phyloP scores from a whole-genome alignment of 1,140 invertebrate species.

The Dinoponera quadriceps region DNA sequence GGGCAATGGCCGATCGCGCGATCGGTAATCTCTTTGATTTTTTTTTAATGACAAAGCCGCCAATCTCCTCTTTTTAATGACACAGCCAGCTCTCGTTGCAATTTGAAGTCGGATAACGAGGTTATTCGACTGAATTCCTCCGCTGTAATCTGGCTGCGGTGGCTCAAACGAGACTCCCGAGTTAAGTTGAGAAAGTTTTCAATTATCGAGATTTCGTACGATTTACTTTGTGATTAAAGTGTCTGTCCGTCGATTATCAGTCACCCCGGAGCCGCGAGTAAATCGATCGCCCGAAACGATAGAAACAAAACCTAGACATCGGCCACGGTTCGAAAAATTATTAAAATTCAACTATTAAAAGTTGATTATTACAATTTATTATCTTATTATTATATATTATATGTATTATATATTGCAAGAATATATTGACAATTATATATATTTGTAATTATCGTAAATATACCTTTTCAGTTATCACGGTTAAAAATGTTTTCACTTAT shows the following conservation, averaged over 20 bases:
- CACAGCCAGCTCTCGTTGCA: neutral
- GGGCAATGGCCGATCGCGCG: conserved; percentile 30
- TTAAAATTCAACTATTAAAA: too few relatives aligned
- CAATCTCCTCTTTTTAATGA: conserved; percentile 29
- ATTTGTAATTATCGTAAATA: too few relatives aligned
- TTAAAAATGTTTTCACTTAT: neutral
- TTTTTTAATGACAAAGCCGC: neutral
- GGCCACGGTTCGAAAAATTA: neutral
- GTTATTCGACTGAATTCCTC: conserved; percentile 20
- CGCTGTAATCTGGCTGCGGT: neutral
- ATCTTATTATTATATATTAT: too few relatives aligned
- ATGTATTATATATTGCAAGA: too few relatives aligned
- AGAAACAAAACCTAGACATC: neutral
- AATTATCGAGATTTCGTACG: conserved; percentile 58
- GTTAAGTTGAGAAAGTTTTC: conserved; percentile 40
- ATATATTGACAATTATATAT: too few relatives aligned
- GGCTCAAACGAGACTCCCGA: conserved; percentile 27
- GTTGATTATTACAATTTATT: too few relatives aligned
- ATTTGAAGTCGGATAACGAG: conserved; percentile 52
- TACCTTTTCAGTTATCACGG: neutral
- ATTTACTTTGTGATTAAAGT: conserved; percentile 28
- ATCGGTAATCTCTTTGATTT: conserved; percentile 32
- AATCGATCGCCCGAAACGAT: conserved; percentile 7
- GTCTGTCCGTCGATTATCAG: conserved; percentile 16
- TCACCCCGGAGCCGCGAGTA: neutral